Evolutionary conservation across 2,797 vertebrate species (phyloP).

Genomic region (Chromis chromis): DNA sequence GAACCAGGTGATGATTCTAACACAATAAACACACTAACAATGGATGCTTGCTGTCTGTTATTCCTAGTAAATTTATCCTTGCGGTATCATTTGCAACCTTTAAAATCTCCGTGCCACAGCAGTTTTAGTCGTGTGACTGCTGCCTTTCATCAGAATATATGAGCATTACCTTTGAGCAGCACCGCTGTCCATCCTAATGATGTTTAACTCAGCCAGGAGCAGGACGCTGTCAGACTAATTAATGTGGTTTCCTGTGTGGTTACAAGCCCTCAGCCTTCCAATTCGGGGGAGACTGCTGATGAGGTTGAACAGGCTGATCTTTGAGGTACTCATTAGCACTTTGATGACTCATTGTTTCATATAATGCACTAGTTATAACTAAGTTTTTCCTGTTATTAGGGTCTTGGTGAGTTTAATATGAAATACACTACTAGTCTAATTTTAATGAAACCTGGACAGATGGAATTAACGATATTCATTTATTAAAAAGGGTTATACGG

Average conservation of each 20-base stretch:
- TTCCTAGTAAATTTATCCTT: not conserved
- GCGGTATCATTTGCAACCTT: conserved; percentile 1
- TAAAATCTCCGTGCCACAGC: not conserved
- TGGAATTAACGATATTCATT: not conserved
- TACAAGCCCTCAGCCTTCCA: conserved; percentile 42
- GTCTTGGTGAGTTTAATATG: not conserved
- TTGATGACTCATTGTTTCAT: conserved; percentile 15
- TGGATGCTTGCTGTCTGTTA: not conserved
- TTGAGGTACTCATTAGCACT: conserved; percentile 35
- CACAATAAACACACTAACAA: conserved; percentile 81
- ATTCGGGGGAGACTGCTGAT: conserved; percentile 56
- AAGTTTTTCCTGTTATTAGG: not conserved
- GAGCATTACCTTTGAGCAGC: conserved; percentile 17
- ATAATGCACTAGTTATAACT: conserved; percentile 25
- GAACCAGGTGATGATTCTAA: conserved; percentile 54
- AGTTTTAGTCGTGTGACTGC: conserved; percentile 13
- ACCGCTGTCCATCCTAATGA: conserved; percentile 43
- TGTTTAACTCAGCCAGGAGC: conserved; percentile 37
- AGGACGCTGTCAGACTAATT: conserved; percentile 52
- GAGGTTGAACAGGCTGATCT: conserved; percentile 39
- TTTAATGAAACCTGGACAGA: not conserved
- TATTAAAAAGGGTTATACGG: not conserved
- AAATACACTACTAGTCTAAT: not conserved
- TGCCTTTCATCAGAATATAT: not conserved
- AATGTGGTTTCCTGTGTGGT: conserved; percentile 49